Evolutionary conservation across 2,888 invertebrate species (phyloP).

Genomic region (Ceratothoa steindachneri): DNA sequence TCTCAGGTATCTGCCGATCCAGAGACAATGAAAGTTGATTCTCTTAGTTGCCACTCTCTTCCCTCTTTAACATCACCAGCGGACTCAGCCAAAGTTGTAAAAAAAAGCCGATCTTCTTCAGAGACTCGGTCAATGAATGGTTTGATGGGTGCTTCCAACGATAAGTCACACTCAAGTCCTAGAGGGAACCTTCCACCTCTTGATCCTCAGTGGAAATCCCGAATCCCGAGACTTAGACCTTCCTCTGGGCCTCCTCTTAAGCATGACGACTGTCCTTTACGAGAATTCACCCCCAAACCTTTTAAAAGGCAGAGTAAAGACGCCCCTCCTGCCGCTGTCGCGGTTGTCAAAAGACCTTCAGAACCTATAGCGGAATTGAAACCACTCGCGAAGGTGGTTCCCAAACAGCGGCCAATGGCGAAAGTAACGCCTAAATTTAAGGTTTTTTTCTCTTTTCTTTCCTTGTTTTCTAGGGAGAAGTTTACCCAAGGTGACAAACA

Average conservation of each 20-base stretch:
- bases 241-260: background rate
- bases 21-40: background rate
- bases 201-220: background rate
- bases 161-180: background rate
- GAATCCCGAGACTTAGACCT: slow-evolving; percentile 5
- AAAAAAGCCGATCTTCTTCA: background rate
- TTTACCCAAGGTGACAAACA: background rate
- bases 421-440: slow-evolving; percentile 6
- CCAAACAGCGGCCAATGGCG: slow-evolving; percentile 3
- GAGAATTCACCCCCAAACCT: background rate
- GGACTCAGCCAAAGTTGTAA: slow-evolving; percentile 2
- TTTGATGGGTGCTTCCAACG: background rate
- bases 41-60: background rate
- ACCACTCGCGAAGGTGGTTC: slow-evolving; percentile 1
- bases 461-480: background rate
- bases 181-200: background rate
- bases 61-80: background rate
- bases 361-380: background rate
- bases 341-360: background rate
- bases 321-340: background rate
- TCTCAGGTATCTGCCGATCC: slow-evolving; percentile 2
- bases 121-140: background rate
- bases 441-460: background rate
- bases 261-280: background rate
- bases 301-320: background rate